Conservation (phyloP, 2,888 invertebrate species). For the Cacoxenus indagator region DNA sequence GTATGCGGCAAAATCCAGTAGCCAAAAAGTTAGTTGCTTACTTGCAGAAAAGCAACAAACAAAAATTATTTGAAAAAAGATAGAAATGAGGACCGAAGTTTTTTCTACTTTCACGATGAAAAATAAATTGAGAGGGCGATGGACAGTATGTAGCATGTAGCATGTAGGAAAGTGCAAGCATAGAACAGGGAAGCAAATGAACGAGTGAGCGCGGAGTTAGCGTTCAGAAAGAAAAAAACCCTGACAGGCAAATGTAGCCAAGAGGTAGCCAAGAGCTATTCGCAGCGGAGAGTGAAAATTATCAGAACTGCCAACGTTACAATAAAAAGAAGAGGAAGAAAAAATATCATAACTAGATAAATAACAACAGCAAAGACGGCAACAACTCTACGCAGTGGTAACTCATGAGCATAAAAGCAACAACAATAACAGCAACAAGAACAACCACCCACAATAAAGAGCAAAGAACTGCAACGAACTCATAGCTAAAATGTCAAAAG, state of each 20-base stretch:
- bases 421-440: constrained; percentile 14
- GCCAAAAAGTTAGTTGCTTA: neutral
- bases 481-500: constrained; percentile 42
- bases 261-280: constrained; percentile 31
- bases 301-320: constrained; percentile 29
- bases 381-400: neutral
- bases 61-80: neutral
- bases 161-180: no score
- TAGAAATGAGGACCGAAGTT: neutral
- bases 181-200: no score
- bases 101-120: neutral
- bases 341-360: constrained; percentile 14
- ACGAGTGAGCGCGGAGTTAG: neutral
- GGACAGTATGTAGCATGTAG: no score
- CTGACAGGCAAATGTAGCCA: neutral
- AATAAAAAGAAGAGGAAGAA: neutral
- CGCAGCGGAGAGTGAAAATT: no score
- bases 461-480: constrained; percentile 41
- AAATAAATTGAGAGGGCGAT: no score
- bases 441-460: neutral
- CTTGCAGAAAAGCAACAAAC: neutral
- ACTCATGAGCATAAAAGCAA: constrained; percentile 4
- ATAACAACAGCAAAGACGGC: neutral
- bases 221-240: constrained; percentile 21
- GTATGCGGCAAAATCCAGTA: neutral